Percentiles rank a stretch among this genome's conserved stretches.
These are phyloP conservation scores for Eptesicus fuscus DNA, from an alignment of 2,113 vertebrate genomes.

Conservation along the genomic window DNA sequence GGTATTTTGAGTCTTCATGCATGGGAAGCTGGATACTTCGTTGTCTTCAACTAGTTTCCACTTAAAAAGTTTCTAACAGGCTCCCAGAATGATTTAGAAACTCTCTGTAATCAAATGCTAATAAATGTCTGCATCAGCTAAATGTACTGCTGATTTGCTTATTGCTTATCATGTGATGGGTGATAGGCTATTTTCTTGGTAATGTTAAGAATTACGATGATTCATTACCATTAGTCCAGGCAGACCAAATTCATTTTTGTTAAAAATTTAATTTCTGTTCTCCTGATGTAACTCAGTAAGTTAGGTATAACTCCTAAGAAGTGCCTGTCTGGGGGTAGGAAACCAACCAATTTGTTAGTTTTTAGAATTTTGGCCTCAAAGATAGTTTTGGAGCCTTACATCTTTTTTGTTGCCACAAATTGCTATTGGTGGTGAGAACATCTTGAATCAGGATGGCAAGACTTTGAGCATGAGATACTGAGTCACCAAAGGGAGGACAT, in stretches of 20 bases:
- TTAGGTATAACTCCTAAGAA: neutral
- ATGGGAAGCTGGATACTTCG: neutral
- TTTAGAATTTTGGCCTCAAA: neutral
- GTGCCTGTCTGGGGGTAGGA: neutral
- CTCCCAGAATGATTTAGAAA: neutral
- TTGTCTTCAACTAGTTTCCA: slow-evolving; percentile 1
- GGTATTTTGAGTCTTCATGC: neutral
- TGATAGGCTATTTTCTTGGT: neutral
- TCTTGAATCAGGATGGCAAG: neutral
- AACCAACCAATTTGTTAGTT: neutral
- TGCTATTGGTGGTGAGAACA: neutral
- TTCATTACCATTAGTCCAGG: neutral
- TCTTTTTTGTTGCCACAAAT: neutral
- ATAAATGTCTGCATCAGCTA: neutral
- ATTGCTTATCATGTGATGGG: neutral
- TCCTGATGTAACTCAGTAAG: neutral
- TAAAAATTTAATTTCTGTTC: neutral
- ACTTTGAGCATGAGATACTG: neutral
- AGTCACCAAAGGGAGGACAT: neutral
- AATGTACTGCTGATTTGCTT: neutral
- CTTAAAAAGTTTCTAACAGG: neutral
- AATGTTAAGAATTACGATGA: neutral
- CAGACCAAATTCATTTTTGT: neutral
- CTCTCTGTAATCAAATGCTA: neutral
- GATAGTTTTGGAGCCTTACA: neutral